Percentiles rank a stretch among this genome's conserved stretches.
These are phyloP conservation scores for Campodea augens DNA, from an alignment of 1,140 invertebrate genomes.

Conservation along the genomic window DNA sequence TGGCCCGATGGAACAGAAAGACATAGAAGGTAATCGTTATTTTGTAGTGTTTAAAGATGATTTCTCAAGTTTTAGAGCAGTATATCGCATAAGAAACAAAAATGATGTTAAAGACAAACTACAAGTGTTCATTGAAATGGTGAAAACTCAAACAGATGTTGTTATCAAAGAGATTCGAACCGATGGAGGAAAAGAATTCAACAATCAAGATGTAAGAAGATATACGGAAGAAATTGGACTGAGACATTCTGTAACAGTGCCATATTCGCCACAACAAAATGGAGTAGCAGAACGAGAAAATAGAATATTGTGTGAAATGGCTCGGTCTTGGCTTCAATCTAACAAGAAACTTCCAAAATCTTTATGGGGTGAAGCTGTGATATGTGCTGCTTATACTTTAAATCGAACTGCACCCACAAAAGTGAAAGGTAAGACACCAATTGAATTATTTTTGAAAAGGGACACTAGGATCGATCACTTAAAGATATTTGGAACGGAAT, in stretches of 20 bases:
- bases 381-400: conserved; percentile 12
- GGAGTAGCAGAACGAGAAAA: conserved; percentile 20
- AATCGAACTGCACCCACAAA: conserved; percentile 7
- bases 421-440: conserved; percentile 7
- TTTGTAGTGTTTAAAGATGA: conserved; percentile 16
- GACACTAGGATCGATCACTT: not conserved
- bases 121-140: conserved; percentile 5
- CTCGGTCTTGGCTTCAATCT: conserved; percentile 13
- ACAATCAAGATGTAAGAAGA: not conserved
- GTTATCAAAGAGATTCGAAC: too few relatives aligned
- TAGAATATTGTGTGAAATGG: conserved; percentile 19
- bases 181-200: conserved; percentile 15
- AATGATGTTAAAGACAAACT: conserved; percentile 8
- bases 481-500: not conserved
- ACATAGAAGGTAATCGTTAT: conserved; percentile 12
- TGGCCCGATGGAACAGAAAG: too few relatives aligned
- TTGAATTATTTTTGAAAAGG: conserved; percentile 9
- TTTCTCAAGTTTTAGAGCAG: conserved; percentile 8
- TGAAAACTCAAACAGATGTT: conserved; percentile 10
- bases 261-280: conserved; percentile 16
- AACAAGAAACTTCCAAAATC: conserved; percentile 11
- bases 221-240: conserved; percentile 11
- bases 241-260: conserved; percentile 9
- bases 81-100: conserved; percentile 14
- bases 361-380: conserved; percentile 16